These are phyloP conservation scores for Matsumyia berberina DNA, from an alignment of 2,888 invertebrate species.

Conservation along the genomic window DNA sequence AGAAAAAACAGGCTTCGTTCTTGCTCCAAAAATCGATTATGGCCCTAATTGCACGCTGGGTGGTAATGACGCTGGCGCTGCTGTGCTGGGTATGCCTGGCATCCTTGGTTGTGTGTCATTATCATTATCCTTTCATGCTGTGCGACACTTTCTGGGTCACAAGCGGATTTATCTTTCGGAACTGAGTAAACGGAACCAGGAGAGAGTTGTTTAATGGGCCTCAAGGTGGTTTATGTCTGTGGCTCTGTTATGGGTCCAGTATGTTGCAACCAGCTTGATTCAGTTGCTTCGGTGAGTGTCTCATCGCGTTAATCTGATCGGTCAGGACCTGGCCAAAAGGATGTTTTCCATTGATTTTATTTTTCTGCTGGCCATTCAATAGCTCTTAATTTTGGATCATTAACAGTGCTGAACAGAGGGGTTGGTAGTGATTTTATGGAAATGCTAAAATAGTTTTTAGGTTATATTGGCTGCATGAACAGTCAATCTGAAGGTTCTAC, in stretches of 20 bases:
- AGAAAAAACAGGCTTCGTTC: constrained; percentile 52
- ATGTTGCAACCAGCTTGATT: neutral
- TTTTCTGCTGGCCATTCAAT: constrained; percentile 26
- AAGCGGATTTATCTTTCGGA: constrained; percentile 67
- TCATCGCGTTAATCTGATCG: constrained; percentile 23
- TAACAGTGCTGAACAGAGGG: constrained; percentile 1
- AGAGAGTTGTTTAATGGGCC: constrained; percentile 67
- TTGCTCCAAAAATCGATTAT: constrained; percentile 70
- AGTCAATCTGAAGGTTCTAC: too few relatives aligned
- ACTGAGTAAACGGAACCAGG: constrained; percentile 49
- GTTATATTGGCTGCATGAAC: too few relatives aligned
- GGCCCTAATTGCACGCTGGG: constrained; percentile 67
- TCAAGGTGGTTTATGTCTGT: constrained; percentile 67
- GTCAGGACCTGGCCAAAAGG: neutral
- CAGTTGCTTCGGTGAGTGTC: constrained; percentile 12
- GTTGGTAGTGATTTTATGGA: neutral
- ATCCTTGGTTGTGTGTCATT: constrained; percentile 67
- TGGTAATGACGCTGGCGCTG: constrained; percentile 46
- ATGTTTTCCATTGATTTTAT: constrained; percentile 10
- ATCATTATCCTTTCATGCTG: constrained; percentile 70
- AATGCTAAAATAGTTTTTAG: too few relatives aligned
- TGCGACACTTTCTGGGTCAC: constrained; percentile 70
- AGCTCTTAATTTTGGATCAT: constrained; percentile 37
- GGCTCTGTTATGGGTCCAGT: constrained; percentile 36
- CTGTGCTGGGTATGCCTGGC: constrained; percentile 32